Conservation (phyloP, 53 echinoderm and acorn worm species). For the Temnopleurus reevesii region DNA sequence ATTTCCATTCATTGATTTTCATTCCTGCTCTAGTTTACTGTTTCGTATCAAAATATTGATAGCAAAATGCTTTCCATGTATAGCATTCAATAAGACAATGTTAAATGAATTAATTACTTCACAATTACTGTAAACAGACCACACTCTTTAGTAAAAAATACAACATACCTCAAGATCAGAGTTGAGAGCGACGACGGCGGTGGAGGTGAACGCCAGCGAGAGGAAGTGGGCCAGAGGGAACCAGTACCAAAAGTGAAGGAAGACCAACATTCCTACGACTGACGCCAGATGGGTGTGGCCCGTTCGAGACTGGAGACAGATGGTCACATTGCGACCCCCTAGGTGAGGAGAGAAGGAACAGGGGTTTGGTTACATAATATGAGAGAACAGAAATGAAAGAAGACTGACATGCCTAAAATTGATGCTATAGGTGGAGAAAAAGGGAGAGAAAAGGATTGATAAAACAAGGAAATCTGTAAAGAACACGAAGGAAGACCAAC, state of each 20-base stretch:
- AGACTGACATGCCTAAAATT: constrained; percentile 75
- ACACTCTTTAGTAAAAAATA: too few species aligned
- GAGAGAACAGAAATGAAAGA: constrained; percentile 94
- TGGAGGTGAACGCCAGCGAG: constrained; percentile 83
- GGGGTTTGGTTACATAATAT: too few species aligned
- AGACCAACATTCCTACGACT: constrained; percentile 90
- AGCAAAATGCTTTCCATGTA: too few species aligned
- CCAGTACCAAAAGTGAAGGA: constrained; percentile 99
- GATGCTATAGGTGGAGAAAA: too few species aligned
- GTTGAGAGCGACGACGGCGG: constrained; percentile 84
- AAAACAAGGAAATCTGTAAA: constrained; percentile 98
- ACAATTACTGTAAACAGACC: too few species aligned
- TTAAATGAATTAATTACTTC: too few species aligned
- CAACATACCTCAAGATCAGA: constrained; percentile 85
- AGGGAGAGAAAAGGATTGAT: too few species aligned
- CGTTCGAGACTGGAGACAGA: constrained; percentile 83
- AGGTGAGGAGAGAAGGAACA: neutral
- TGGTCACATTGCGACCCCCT: constrained; percentile 97
- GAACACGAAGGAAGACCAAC: constrained; percentile 95
- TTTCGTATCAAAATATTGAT: too few species aligned
- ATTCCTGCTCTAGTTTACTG: too few species aligned
- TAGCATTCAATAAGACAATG: too few species aligned
- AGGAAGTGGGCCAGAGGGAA: constrained; percentile 94
- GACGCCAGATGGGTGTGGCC: constrained; percentile 98
- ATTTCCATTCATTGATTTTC: too few species aligned